Percentiles rank a stretch among this genome's conserved stretches.
Conservation (phyloP, 1,140 invertebrate species). For the Zeugodacus cucurbitae region DNA sequence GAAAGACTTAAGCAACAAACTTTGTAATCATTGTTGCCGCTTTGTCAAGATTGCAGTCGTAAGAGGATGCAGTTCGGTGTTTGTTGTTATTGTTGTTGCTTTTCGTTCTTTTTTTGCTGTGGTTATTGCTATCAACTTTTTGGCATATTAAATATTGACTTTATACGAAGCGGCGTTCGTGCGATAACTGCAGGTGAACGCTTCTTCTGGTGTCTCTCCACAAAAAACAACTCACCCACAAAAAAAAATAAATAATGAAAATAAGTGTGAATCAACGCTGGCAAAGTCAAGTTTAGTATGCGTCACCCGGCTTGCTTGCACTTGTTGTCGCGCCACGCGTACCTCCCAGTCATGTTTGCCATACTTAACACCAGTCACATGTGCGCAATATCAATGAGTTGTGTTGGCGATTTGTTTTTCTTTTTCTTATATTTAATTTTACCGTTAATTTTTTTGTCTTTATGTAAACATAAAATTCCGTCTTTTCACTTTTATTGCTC, state of each 20-base stretch:
- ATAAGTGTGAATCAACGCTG: background rate
- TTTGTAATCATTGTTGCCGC: background rate
- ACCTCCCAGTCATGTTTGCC: background rate
- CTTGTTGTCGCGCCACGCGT: background rate
- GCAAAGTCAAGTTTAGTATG: background rate
- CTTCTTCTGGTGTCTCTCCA: background rate
- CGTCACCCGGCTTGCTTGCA: background rate
- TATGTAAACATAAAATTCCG: background rate
- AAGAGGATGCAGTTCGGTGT: background rate
- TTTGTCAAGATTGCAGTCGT: background rate
- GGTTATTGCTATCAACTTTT: background rate
- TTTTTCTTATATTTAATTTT: background rate
- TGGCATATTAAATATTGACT: background rate
- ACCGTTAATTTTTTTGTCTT: background rate
- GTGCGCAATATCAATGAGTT: background rate
- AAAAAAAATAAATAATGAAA: background rate
- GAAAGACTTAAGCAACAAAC: slow-evolving; percentile 13
- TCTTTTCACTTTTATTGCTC: slow-evolving; percentile 24
- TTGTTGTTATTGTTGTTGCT: background rate
- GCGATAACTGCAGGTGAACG: background rate
- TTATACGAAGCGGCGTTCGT: background rate
- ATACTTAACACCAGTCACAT: background rate
- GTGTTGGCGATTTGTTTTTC: background rate
- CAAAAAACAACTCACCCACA: background rate
- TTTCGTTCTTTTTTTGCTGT: background rate